Base-by-base conservation (phyloP, 2,797 vertebrate genomes). In the Molothrus ater region DNA sequence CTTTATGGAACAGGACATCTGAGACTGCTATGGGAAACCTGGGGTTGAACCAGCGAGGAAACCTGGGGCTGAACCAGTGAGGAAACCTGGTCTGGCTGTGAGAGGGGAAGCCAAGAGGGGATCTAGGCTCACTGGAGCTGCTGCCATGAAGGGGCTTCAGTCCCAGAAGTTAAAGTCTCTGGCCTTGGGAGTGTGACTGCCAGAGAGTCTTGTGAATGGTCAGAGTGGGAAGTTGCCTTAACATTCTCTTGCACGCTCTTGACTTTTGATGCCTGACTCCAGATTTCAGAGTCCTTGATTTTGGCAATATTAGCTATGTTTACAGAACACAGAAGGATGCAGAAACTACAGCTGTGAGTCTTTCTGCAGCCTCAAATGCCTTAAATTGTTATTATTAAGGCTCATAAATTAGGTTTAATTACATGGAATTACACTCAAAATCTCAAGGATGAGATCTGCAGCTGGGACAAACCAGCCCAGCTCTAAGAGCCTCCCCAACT, bases 331-430 rank as follows among this genome's bases (percentile, higher is more conserved):
- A 80, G 80, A 80, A 64, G 32, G 70, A 91, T 51, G 38, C 53
- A 74, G 88, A 81, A 95, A 69, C 61, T 82, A 91, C 78, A 92
- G 90, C 92, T 75, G 72, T 3, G 6, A 87, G 75, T 72, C 78
- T 74, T 95, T 80, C 93, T 74, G 45, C 90, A 93, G 94, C 54
- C 96, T 88, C 82, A 89, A 95, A 96, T 92, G 93, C 82, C 65
- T 94, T 95, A 92, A 90, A 95, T 96, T 88, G 93, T 89, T 95
- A 95, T 96, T 95, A 90, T 92, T 94, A 91, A 84, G 53, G 86
- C 64, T 74, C 95, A 95, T 94, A 97, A 97, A 97, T 96, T 95
- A 93, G 79, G 82, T 93, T 96, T 97, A 94, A 96, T 97, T 97
- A 86, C 47, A 92, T 6, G 34, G 92, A 97, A 96, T 94, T 96